Percentiles rank a stretch among this genome's conserved stretches.
These are phyloP conservation scores for Acanthisitta chloris DNA, from an alignment of 2,113 vertebrate genomes.

Conservation along the genomic window DNA sequence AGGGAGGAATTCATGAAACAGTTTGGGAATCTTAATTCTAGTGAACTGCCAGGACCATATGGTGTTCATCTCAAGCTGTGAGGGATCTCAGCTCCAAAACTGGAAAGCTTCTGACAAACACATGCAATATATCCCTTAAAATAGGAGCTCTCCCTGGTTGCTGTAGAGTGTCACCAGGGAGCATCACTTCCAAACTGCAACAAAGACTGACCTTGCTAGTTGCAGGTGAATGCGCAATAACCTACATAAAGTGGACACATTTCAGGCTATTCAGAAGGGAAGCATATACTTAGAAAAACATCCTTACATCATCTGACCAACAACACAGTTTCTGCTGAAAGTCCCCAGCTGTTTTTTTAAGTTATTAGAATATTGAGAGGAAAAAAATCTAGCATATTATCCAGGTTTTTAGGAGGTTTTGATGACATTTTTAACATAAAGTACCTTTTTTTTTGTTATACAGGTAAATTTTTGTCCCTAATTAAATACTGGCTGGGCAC, in stretches of 20 bases:
- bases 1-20: not conserved
- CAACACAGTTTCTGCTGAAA: not conserved
- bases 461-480: not conserved
- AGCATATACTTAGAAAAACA: not conserved
- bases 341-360: not conserved
- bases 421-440: not conserved
- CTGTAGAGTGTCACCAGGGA: not conserved
- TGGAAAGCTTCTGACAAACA: slow-evolving; percentile 17
- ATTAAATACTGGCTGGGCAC: not conserved
- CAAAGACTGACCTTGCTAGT: not conserved
- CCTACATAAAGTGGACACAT: not conserved
- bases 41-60: slow-evolving; percentile 33
- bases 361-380: not conserved
- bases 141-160: not conserved
- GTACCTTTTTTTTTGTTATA: not conserved
- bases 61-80: slow-evolving; percentile 9
- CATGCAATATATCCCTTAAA: slow-evolving; percentile 1
- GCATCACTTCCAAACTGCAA: not conserved
- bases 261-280: not conserved
- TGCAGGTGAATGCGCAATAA: not conserved
- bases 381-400: not conserved
- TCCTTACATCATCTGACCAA: not conserved
- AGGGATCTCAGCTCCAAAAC: slow-evolving; percentile 1
- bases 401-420: not conserved
- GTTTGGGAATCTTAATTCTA: not conserved